Conservation (phyloP, 2,797 vertebrate species). For the Gallirallus australis region DNA sequence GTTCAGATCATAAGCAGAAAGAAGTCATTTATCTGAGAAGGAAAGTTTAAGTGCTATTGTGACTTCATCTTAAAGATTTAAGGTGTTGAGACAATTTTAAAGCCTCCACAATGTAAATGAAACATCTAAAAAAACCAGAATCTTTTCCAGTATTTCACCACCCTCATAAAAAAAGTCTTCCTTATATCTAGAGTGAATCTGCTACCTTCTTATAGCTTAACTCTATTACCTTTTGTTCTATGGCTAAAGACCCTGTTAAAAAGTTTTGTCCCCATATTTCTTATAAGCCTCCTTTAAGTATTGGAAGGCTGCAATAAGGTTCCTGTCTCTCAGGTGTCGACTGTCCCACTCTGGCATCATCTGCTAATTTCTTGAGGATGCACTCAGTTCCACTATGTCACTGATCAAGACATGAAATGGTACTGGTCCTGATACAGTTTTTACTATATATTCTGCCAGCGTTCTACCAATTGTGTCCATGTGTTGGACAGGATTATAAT, state of each 20-base stretch:
- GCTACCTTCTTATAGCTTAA: background rate
- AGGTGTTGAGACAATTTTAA: background rate
- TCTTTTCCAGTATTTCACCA: background rate
- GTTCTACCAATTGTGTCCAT: background rate
- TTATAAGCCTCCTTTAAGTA: background rate
- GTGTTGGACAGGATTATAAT: background rate
- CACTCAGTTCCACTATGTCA: background rate
- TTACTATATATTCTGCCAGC: background rate
- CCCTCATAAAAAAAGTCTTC: background rate
- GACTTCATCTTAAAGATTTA: background rate
- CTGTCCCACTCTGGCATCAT: background rate
- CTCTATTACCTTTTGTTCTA: background rate
- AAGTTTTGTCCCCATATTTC: background rate
- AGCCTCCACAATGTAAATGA: rapidly evolving
- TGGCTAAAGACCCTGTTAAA: background rate
- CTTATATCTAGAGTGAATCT: background rate
- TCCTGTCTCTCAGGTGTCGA: background rate
- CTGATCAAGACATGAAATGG: background rate
- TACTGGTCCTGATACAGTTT: background rate
- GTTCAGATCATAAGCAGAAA: background rate
- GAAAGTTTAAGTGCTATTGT: background rate
- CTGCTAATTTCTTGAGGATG: background rate
- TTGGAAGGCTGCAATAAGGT: background rate
- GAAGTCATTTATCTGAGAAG: background rate
- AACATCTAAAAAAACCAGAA: background rate